A percentile compares a stretch with the other conserved stretches of the same genome.
phyloP scores from a whole-genome alignment of 2,113 vertebrate species.

The Pseudolaguvia tuberculata region DNA sequence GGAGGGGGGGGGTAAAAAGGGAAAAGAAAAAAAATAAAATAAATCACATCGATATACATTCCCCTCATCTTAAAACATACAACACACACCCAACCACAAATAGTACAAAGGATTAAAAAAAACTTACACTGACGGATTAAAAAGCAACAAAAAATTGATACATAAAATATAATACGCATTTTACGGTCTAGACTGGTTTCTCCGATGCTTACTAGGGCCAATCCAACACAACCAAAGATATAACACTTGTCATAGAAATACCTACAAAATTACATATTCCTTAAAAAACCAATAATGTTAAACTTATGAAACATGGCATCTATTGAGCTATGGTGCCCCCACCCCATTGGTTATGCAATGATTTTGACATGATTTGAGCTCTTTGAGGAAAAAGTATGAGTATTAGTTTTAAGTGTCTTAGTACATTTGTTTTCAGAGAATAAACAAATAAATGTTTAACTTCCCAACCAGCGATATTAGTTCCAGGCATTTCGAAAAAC shows the following conservation, averaged over 20 bases:
- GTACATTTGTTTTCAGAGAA: constrained; percentile 40
- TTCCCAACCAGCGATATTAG: constrained; percentile 41
- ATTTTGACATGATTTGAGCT: constrained; percentile 32
- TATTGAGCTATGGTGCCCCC: constrained; percentile 37
- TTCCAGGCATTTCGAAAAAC: constrained; percentile 49
- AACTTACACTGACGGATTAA: constrained; percentile 64
- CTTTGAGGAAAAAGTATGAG: constrained; percentile 22
- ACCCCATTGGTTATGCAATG: constrained; percentile 21
- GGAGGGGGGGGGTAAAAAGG: constrained; percentile 20
- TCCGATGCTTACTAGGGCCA: constrained; percentile 51
- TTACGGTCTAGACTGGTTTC: constrained; percentile 68
- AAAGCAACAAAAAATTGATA: constrained; percentile 60
- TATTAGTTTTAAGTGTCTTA: constrained; percentile 40
- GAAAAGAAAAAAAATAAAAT: constrained; percentile 22
- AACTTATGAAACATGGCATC: constrained; percentile 45
- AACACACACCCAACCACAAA: constrained; percentile 61
- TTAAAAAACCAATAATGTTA: constrained; percentile 39
- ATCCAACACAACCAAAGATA: constrained; percentile 55
- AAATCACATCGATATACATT: constrained; percentile 67
- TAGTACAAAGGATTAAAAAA: constrained; percentile 64
- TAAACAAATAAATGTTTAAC: constrained; percentile 36
- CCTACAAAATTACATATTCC: constrained; percentile 48
- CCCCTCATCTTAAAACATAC: constrained; percentile 61
- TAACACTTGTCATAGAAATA: constrained; percentile 53
- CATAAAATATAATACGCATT: constrained; percentile 75